A percentile compares a stretch with the other conserved stretches of the same genome.
Conservation (phyloP, 2,113 vertebrate genomes). For the Boleophthalmus pectinirostris region DNA sequence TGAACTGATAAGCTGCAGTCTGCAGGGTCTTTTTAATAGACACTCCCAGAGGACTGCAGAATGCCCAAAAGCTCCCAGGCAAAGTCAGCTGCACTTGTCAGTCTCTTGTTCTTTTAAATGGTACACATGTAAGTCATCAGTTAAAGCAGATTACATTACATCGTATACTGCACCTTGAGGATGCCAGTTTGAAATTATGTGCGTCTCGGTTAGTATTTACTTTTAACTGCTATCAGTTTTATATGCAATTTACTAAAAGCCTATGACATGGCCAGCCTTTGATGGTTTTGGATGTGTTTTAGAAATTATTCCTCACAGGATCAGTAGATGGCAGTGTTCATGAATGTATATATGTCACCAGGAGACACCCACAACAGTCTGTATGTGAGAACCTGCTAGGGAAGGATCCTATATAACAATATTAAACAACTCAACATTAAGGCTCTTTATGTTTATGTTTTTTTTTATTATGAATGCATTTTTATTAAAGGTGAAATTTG, state of each 20-base stretch:
- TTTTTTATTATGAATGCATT: background rate
- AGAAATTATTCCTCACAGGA: background rate
- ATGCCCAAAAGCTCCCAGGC: slow-evolving; percentile 47
- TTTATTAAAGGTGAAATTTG: background rate
- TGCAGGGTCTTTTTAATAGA: slow-evolving; percentile 54
- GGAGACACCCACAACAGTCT: background rate
- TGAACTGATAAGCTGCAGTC: slow-evolving; percentile 50
- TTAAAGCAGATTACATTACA: slow-evolving; percentile 18
- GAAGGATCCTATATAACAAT: background rate
- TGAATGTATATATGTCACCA: slow-evolving; percentile 3
- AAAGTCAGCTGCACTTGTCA: slow-evolving; percentile 35
- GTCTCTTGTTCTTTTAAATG: slow-evolving; percentile 29
- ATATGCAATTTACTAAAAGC: slow-evolving; percentile 1
- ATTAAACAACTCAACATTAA: background rate
- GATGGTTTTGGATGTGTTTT: background rate
- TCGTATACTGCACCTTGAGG: slow-evolving; percentile 8
- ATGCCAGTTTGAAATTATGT: background rate
- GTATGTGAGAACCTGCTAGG: background rate
- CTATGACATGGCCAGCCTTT: background rate
- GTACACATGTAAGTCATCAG: slow-evolving; percentile 21
- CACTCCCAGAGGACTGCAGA: slow-evolving; percentile 43
- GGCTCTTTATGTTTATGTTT: background rate
- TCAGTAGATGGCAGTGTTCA: slow-evolving; percentile 11
- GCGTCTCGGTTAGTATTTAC: background rate
- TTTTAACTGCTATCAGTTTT: background rate